Evolutionary conservation across 2,797 vertebrate species (phyloP), one percentile per base, ranked within the genome.

Genomic region (Enteromius fasciolatus): DNA sequence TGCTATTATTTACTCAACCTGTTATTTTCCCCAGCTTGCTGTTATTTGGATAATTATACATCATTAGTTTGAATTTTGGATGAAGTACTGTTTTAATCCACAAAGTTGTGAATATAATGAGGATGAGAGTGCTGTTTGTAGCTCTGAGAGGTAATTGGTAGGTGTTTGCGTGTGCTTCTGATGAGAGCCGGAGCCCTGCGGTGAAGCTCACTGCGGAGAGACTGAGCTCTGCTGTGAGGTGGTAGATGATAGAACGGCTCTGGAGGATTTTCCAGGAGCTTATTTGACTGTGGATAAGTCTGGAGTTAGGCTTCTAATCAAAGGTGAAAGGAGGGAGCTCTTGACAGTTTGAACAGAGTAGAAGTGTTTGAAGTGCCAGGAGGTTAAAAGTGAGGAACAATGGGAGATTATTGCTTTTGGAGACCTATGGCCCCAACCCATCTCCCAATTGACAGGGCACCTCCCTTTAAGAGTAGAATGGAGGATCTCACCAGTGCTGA

Each of bases 261-360:
- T 20, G 39, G 25, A 54, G 72, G 78, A 84, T 82, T 84, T 88
- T 85, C 69, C 66, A 48, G 28, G 28, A 80, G 85, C 85, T 85
- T 88, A 85, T 63, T 76, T 78, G 78, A 81, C 76, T 78, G 33
- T 61, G 76, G 57, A 73, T 81, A 75, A 84, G 64, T 78, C 54
- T 15, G 67, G 69, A 84, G 78, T 68, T 78, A 50, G 81, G 31
- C 76, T 84, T 82, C 44, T 59, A 86, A 87, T 87, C 86, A 86
- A 84, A 83, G 64, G 48, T 25, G 59, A 44, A 46, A 17, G 73
- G 28, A 59, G 66, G 44, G 69, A 46, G 59, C 54, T 23, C 59
- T 73, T 76, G 64, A 59, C 48, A 75, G 84, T 68, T 85, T 83
- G 63, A 81, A 80, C 76, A 41, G 79, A 48, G 63, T 52, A 59